Conservation (phyloP, 2,797 vertebrate genomes). For the Myripristis jacobus region DNA sequence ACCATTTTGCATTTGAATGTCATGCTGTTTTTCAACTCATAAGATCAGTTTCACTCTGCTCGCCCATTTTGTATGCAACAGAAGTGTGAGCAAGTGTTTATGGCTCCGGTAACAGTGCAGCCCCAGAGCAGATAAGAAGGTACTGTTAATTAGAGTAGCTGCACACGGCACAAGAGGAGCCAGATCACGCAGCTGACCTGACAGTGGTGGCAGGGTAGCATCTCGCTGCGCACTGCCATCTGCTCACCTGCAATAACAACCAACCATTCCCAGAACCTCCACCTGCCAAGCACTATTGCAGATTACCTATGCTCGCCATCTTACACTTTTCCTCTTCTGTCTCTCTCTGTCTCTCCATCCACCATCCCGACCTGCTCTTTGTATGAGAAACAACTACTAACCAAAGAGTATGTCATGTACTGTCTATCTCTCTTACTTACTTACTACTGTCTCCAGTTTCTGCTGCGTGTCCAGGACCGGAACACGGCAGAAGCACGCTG, state of each 20-base stretch:
- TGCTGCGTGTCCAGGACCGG: too few relatives aligned
- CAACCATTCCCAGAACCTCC: slow-evolving; percentile 38
- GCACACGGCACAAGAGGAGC: slow-evolving; percentile 43
- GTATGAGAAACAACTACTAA: slow-evolving; percentile 21
- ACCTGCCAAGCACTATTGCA: slow-evolving; percentile 31
- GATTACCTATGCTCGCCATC: slow-evolving; percentile 27
- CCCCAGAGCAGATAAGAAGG: slow-evolving; percentile 45
- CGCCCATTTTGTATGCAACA: slow-evolving; percentile 6
- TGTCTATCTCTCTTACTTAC: background rate
- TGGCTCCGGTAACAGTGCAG: slow-evolving; percentile 35
- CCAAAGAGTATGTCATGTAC: background rate
- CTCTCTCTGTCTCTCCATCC: slow-evolving; percentile 27
- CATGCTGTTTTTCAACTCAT: slow-evolving; percentile 2
- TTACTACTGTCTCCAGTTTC: background rate
- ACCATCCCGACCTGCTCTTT: slow-evolving; percentile 24
- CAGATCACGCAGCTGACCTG: slow-evolving; percentile 61
- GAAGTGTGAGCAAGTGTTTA: slow-evolving; percentile 1
- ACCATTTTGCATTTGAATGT: background rate
- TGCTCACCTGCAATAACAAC: slow-evolving; percentile 75
- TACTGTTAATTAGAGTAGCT: slow-evolving; percentile 59
- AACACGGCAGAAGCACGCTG: too few relatives aligned
- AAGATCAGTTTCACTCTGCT: slow-evolving; percentile 2
- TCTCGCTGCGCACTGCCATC: slow-evolving; percentile 71
- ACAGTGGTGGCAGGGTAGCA: slow-evolving; percentile 58
- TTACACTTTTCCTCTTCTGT: slow-evolving; percentile 32